Evolutionary conservation across 2,888 invertebrate species (phyloP).

Genomic region (Pteria penguin): DNA sequence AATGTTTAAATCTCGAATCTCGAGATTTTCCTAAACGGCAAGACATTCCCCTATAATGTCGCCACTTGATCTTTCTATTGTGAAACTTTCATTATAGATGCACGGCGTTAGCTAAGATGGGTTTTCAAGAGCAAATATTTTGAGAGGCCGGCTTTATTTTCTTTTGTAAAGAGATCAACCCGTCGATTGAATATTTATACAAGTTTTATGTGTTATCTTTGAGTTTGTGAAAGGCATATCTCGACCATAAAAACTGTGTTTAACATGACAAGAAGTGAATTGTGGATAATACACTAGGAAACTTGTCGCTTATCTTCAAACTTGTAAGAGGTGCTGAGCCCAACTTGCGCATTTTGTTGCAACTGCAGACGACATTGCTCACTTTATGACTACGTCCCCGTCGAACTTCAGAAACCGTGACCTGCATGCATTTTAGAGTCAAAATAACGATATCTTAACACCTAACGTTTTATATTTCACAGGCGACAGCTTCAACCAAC

Average conservation of each 20-base stretch:
- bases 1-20: slow-evolving; percentile 10
- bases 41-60: slow-evolving; percentile 12
- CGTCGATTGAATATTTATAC: slow-evolving; percentile 30
- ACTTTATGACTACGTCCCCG: no score
- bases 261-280: slow-evolving; percentile 20
- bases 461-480: no score
- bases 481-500: no score
- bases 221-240: slow-evolving; percentile 17
- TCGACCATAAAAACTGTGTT: slow-evolving; percentile 42
- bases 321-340: no score
- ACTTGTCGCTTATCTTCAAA: no score
- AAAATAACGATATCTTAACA: no score
- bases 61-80: slow-evolving; percentile 1
- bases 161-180: slow-evolving; percentile 34
- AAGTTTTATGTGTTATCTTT: slow-evolving; percentile 19
- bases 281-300: no score
- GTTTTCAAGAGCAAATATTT: slow-evolving; percentile 28
- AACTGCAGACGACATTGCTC: no score
- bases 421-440: no score
- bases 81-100: slow-evolving; percentile 1
- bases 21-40: neutral
- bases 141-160: slow-evolving; percentile 37
- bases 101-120: neutral
- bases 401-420: no score
- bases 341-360: no score